Evolutionary conservation across 2,888 invertebrate genomes (phyloP).

Genomic region (Orchesellides sinensis): DNA sequence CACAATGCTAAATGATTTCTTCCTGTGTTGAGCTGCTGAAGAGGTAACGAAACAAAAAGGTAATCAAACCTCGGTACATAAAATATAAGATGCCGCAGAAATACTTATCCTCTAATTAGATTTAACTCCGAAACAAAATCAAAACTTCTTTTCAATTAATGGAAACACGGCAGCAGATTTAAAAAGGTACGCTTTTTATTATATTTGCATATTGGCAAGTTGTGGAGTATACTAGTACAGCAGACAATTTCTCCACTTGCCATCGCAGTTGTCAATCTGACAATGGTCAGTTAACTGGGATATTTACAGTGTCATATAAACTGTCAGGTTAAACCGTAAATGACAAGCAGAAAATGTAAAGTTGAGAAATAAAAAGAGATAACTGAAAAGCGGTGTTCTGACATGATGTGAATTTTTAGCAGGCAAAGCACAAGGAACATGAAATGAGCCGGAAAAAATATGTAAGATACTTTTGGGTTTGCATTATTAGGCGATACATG

Average conservation of each 20-base stretch:
- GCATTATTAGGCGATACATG: too few species aligned
- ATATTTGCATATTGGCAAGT: not conserved
- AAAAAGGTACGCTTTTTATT: too few species aligned
- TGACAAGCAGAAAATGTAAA: not conserved
- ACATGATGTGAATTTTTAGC: not conserved
- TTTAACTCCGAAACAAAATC: too few species aligned
- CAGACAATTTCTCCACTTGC: too few species aligned
- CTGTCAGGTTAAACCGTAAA: not conserved
- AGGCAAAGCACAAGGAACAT: not conserved
- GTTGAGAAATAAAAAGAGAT: not conserved
- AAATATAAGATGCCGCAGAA: not conserved
- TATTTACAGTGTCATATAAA: constrained; percentile 13
- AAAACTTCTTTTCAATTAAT: too few species aligned
- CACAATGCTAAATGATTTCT: too few species aligned
- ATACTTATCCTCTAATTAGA: constrained; percentile 12
- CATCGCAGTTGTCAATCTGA: not conserved
- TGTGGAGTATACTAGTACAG: too few species aligned
- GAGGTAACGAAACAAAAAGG: not conserved
- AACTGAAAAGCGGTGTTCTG: not conserved
- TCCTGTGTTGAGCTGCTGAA: too few species aligned
- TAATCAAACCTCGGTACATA: not conserved
- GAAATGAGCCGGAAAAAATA: not conserved
- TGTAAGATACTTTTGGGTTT: not conserved
- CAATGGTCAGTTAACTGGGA: not conserved
- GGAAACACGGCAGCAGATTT: too few species aligned